phyloP scores from a whole-genome alignment of 2,797 vertebrate genomes.

The Zalophus californianus region DNA sequence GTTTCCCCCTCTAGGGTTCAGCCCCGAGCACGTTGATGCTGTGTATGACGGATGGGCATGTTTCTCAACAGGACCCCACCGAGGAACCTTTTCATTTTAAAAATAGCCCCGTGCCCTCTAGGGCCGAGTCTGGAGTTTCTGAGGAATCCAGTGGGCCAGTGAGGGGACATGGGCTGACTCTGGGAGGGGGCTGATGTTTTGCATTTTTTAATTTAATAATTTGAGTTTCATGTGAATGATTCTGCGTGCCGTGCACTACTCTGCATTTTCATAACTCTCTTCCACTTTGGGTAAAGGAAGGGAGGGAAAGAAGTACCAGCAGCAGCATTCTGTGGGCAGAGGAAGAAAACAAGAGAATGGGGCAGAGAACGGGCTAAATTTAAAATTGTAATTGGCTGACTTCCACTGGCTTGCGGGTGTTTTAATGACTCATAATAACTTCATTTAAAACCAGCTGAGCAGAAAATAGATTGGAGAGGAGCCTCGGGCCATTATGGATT shows the following conservation, averaged over 20 bases:
- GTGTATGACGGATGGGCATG: background rate
- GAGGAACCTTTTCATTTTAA: constrained; percentile 56
- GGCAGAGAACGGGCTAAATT: constrained; percentile 97
- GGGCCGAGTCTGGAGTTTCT: background rate
- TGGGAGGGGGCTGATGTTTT: constrained; percentile 34
- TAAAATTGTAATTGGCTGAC: constrained; percentile 99
- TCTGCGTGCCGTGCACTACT: constrained; percentile 59
- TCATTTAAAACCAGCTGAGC: constrained; percentile 99
- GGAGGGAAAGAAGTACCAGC: constrained; percentile 80
- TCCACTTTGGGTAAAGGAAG: constrained; percentile 81
- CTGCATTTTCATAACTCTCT: constrained; percentile 83
- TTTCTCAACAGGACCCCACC: constrained; percentile 45
- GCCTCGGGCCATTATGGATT: constrained; percentile 99
- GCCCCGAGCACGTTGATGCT: background rate
- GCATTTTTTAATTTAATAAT: constrained; percentile 63
- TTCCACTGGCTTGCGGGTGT: constrained; percentile 99
- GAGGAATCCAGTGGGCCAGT: background rate
- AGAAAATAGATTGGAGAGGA: constrained; percentile 99
- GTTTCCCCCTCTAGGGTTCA: background rate
- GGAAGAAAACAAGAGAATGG: constrained; percentile 90
- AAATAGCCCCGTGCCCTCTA: constrained; percentile 54
- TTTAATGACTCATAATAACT: constrained; percentile 99
- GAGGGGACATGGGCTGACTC: background rate
- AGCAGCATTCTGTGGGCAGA: constrained; percentile 87
- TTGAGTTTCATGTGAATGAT: constrained; percentile 81